Percentiles rank a stretch among this genome's conserved stretches.
These are phyloP conservation scores for Ptiloglossa arizonensis DNA, from an alignment of 1,140 invertebrate genomes.

Conservation along the genomic window DNA sequence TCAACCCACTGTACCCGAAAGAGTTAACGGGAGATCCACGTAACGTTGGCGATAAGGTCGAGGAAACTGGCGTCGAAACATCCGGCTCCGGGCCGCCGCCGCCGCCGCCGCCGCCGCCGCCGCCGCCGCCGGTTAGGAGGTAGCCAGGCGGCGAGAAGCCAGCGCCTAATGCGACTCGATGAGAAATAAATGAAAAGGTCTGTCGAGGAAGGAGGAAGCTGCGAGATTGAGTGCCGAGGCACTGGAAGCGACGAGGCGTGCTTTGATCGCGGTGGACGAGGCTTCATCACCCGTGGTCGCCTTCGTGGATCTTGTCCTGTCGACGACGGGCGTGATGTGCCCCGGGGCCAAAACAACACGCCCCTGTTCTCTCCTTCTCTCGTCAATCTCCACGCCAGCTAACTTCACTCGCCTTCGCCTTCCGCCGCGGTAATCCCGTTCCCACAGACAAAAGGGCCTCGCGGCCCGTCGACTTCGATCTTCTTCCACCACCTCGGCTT, in stretches of 20 bases:
- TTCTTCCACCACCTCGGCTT: constrained; percentile 64
- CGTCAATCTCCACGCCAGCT: constrained; percentile 3
- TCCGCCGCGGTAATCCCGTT: constrained; percentile 74
- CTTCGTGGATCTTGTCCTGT: constrained; percentile 57
- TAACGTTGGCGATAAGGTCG: too few species aligned
- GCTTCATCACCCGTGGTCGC: constrained; percentile 76
- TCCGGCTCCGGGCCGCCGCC: too few species aligned
- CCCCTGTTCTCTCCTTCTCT: constrained; percentile 16
- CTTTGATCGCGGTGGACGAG: constrained; percentile 73
- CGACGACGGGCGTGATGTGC: constrained; percentile 71
- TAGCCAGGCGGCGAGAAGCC: background rate
- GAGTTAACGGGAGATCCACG: too few species aligned
- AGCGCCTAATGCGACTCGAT: background rate
- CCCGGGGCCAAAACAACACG: constrained; percentile 73
- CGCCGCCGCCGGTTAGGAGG: too few species aligned
- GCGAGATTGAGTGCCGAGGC: constrained; percentile 48
- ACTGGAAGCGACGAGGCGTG: constrained; percentile 72
- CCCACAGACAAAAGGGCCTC: constrained; percentile 80
- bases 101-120: too few species aligned
- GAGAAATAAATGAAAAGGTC: constrained; percentile 35
- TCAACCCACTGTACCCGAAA: too few species aligned
- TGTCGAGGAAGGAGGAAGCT: constrained; percentile 50
- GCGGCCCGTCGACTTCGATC: constrained; percentile 78
- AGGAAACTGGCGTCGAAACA: too few species aligned
- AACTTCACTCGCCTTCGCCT: constrained; percentile 20